Base-by-base conservation (phyloP, 1,140 invertebrate species). In the Cyphomyrmex costatus region DNA sequence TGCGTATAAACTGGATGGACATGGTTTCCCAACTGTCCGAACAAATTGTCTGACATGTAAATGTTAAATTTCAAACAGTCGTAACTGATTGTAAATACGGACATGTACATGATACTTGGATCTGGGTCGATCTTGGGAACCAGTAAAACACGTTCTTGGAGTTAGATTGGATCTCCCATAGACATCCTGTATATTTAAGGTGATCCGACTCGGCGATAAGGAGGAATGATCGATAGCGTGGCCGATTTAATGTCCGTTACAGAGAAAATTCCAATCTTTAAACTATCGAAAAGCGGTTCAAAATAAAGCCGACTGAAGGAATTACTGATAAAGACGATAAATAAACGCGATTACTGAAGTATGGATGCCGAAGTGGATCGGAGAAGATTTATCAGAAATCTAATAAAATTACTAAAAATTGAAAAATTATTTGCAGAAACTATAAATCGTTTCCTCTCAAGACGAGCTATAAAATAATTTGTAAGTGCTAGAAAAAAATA, bases 171-270 rank as follows among this genome's bases (percentile, higher is more conserved):
- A 83, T 83, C 68, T 83, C 56, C 36, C 53, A 61, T 60, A 74
- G 68, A 83, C 79, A 74, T 27, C n/a, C 68, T 90, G 86, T 89
- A 87, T 90, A 90, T 90, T 77, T 76, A 80, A 58, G 36, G 61
- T 82, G 89, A 90, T 90, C 87, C 88, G 78, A 77, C 88, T 71
- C 77, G 79, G n/a, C 65, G 89, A 90, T 90, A 90, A 90, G 66
- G 46, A 33, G 60, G 68, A 79, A 68, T 87, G 86, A 90, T 90
- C 89, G 87, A 91, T 91, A 87, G 77, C 79, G 42, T 46, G 78
- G 56, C 42, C 58, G 77, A 76, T 88, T 89, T 89, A 89, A 89
- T 85, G 65, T 46, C 27, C 60, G 60, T 56, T 21, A 60, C 49
- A 51, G 77, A 80, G 88, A 86, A 89, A 86, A 86, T 86, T 60